Conservation (phyloP, 2,113 vertebrate genomes). For the Anseranas semipalmata region DNA sequence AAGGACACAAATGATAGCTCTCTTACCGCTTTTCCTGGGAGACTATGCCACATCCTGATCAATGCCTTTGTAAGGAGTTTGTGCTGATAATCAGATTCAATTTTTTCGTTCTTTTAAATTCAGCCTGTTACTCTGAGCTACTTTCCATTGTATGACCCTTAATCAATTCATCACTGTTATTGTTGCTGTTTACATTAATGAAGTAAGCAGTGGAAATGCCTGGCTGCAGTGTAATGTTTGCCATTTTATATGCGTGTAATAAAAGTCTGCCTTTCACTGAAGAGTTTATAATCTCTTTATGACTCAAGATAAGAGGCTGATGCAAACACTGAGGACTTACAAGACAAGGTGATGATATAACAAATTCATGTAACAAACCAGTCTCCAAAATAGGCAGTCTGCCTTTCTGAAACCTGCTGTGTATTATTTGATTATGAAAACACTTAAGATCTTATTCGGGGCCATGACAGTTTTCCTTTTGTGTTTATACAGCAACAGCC, state of each 20-base stretch:
- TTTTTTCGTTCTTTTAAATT: neutral
- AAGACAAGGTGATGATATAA: neutral
- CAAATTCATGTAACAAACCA: neutral
- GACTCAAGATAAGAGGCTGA: neutral
- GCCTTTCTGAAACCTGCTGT: neutral
- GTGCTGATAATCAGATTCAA: neutral
- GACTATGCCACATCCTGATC: neutral
- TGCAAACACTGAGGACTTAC: neutral
- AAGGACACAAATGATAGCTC: neutral
- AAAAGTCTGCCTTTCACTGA: neutral
- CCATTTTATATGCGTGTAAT: neutral
- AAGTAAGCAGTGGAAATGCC: neutral
- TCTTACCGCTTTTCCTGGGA: neutral
- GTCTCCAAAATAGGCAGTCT: neutral
- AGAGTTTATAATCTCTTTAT: neutral
- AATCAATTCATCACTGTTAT: constrained; percentile 19
- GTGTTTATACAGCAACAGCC: neutral
- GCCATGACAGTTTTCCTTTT: neutral
- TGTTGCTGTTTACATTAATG: constrained; percentile 1
- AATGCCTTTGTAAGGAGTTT: neutral
- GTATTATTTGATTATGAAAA: neutral
- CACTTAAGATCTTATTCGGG: neutral
- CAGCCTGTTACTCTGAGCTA: neutral
- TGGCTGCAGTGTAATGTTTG: neutral
- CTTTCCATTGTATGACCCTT: neutral